Evolutionary conservation across 1,140 invertebrate genomes (phyloP).

Genomic region (Scylla paramamosain): DNA sequence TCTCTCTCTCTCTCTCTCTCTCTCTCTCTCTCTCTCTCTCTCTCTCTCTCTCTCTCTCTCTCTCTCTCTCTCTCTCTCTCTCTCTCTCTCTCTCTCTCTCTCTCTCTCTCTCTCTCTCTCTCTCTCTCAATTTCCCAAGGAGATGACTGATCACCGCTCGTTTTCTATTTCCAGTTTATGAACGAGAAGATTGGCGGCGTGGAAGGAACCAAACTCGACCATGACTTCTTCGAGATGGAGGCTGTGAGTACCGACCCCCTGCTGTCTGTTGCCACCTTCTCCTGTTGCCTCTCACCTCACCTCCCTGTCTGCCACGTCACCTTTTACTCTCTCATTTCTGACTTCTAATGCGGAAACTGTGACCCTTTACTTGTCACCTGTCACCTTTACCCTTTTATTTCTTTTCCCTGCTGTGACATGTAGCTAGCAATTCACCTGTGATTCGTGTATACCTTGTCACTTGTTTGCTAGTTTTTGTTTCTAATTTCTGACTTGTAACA

Average conservation of each 20-base stretch:
- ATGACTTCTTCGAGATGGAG: constrained; percentile 99
- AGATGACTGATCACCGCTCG: background rate
- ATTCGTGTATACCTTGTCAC: too few species aligned
- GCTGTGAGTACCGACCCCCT: constrained; percentile 85
- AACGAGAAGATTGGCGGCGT: constrained; percentile 99
- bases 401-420: too few species aligned
- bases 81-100: constrained; percentile 55
- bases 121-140: background rate
- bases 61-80: background rate
- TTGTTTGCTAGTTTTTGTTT: too few species aligned
- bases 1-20: background rate
- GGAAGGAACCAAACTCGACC: constrained; percentile 99
- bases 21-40: constrained; percentile 38
- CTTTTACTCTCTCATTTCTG: too few species aligned
- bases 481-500: too few species aligned
- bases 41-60: background rate
- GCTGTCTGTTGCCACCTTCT: background rate
- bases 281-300: background rate
- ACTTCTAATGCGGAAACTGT: too few species aligned
- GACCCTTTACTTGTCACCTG: too few species aligned
- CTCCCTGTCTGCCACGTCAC: too few species aligned
- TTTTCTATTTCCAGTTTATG: constrained; percentile 90
- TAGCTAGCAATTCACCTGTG: too few species aligned
- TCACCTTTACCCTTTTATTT: too few species aligned
- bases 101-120: constrained; percentile 8